Percentiles rank a stretch among this genome's conserved stretches.
phyloP scores from a whole-genome alignment of 2,113 vertebrate species.

The Equus quagga region DNA sequence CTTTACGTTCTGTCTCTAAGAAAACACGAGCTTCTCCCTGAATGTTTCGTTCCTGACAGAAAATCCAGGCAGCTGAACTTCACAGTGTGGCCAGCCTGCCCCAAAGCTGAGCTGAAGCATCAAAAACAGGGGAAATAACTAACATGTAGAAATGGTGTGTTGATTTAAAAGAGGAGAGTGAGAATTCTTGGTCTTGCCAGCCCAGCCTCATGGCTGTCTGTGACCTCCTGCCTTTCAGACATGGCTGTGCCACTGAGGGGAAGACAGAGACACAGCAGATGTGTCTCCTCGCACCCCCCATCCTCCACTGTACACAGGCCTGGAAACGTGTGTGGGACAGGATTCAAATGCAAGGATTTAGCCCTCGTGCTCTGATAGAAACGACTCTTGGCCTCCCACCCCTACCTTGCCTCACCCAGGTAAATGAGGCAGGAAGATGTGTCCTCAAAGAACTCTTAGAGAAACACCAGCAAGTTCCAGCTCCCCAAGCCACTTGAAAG shows the following conservation, averaged over 20 bases:
- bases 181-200: not conserved
- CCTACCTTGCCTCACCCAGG: not conserved
- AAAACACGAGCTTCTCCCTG: not conserved
- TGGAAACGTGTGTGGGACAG: accelerated
- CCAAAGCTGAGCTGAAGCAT: too few species aligned
- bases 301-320: not conserved
- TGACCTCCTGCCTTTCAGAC: not conserved
- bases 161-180: too few species aligned
- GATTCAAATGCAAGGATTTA: accelerated
- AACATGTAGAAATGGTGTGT: accelerated
- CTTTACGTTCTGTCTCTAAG: not conserved
- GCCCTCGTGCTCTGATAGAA: not conserved
- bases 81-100: not conserved
- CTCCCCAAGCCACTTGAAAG: too few species aligned
- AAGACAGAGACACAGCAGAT: accelerated
- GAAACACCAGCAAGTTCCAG: not conserved
- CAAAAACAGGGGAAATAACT: too few species aligned
- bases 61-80: too few species aligned
- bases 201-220: accelerated
- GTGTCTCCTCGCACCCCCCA: not conserved
- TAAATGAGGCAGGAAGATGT: accelerated
- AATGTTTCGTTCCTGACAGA: not conserved
- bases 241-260: not conserved
- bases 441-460: not conserved
- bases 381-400: too few species aligned